Percentiles rank a stretch among this genome's conserved stretches.
phyloP scores from a whole-genome alignment of 2,113 vertebrate genomes.

The Spea bombifrons region DNA sequence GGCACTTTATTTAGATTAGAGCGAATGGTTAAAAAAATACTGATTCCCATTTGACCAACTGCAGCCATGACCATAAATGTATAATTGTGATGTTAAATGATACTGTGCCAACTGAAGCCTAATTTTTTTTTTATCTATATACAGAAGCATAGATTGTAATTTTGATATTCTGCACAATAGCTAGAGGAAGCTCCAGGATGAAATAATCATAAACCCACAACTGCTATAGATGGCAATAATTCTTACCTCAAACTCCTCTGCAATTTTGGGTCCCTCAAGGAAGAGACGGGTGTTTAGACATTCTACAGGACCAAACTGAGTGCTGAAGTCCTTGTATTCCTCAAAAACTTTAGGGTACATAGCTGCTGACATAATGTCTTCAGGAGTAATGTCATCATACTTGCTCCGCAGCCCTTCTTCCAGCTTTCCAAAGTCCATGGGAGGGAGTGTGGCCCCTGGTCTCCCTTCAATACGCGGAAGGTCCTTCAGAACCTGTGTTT shows the following conservation, averaged over 20 bases:
- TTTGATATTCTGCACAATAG: too few relatives aligned
- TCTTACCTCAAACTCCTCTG: slow-evolving; percentile 87
- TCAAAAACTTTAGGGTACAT: slow-evolving; percentile 92
- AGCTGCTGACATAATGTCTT: slow-evolving; percentile 87
- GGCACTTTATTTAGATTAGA: background rate
- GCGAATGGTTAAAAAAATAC: background rate
- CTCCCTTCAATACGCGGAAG: slow-evolving; percentile 81
- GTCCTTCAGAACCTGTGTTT: slow-evolving; percentile 80
- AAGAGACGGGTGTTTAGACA: slow-evolving; percentile 88
- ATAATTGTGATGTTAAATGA: background rate
- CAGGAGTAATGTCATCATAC: slow-evolving; percentile 79
- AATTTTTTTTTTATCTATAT: too few relatives aligned
- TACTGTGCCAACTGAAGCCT: too few relatives aligned
- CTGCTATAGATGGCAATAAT: too few relatives aligned
- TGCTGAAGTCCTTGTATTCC: slow-evolving; percentile 81
- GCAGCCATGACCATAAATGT: background rate
- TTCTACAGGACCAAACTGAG: slow-evolving; percentile 78
- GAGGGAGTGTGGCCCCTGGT: slow-evolving; percentile 78
- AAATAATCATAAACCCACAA: too few relatives aligned
- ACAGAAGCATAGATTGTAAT: too few relatives aligned
- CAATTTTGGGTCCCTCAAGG: slow-evolving; percentile 88
- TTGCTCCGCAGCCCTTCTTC: slow-evolving; percentile 67
- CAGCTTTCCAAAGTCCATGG: slow-evolving; percentile 76
- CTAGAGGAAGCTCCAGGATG: too few relatives aligned
- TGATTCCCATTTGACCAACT: background rate